Evolutionary conservation across 2,797 vertebrate species (phyloP).

Genomic region (Chromobotia macracanthus): DNA sequence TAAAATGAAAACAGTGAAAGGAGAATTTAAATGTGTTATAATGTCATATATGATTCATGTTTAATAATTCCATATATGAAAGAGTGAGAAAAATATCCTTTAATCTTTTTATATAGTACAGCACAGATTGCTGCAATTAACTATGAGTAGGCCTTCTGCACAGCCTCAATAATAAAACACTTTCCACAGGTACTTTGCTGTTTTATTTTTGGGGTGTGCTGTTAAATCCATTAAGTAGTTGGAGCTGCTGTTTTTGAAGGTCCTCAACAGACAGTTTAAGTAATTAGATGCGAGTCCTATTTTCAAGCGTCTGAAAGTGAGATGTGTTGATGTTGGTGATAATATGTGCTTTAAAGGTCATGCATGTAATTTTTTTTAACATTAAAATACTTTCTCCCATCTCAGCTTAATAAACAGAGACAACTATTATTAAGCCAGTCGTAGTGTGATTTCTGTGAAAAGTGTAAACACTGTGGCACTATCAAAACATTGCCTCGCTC

Average conservation of each 20-base stretch:
- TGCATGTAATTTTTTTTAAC: not conserved
- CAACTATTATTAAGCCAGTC: not conserved
- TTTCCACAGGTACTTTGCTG: slow-evolving; percentile 4
- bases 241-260: not conserved
- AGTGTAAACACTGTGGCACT: not conserved
- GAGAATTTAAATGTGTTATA: not conserved
- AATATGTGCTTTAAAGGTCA: slow-evolving; percentile 25
- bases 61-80: not conserved
- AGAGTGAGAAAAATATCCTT: not conserved
- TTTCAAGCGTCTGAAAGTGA: not conserved
- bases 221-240: not conserved
- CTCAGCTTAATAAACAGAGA: not conserved
- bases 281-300: slow-evolving; percentile 4
- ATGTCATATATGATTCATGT: slow-evolving; percentile 9
- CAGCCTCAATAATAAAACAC: not conserved
- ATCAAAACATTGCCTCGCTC: too few species aligned
- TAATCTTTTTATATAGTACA: slow-evolving; percentile 46
- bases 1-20: too few species aligned
- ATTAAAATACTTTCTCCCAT: not conserved
- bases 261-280: not conserved
- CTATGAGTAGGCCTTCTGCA: slow-evolving; percentile 22
- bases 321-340: slow-evolving; percentile 23
- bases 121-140: slow-evolving; percentile 40
- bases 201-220: not conserved
- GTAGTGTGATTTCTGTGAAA: not conserved